Base-by-base conservation (phyloP, 1,140 invertebrate genomes). In the Orius laevigatus region DNA sequence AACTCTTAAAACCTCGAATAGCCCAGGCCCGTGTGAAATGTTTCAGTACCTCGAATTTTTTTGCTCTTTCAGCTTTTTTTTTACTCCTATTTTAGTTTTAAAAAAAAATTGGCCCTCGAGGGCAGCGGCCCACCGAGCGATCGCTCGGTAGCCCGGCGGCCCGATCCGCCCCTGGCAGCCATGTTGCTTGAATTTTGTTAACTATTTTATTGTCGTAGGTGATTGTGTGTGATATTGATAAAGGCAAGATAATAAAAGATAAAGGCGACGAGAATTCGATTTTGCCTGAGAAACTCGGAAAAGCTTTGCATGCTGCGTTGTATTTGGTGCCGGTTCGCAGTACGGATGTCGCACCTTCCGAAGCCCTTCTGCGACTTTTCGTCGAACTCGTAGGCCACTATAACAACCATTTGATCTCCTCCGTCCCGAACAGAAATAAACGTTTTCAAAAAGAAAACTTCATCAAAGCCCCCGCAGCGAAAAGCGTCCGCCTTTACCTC, bases 281-380 rank as follows among this genome's bases (percentile, higher is more conserved):
- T 46, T 55, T 83, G n/a, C 75, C 76, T 6, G 61, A 64, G 34
- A 68, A 72, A 53, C 58, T 79, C 15, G 65, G 71, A 39, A 71
- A 71, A 55, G 72, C 71, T 15, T 64, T 81, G 39, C 67, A 70
- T 52, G 70, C 71, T 2, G 73, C 77, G 3, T 60, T 82, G 2
- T 72, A 78, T 19, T 25, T 14, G 2, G n/a, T 39, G 16, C 14
- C 48, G 25, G 34, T 44, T 25, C 3, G 50, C 48, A 15, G 45
- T 64, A 2, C 61, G 73, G 77, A 79, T 60, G 63, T 76, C 49
- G 65, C 78, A 53, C 68, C 79, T 20, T 71, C 71, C 8, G 78
- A 82, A 62, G 76, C 76, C 11, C 76, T 81, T 58, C 59, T 81
- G 8, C 61, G 75, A 16, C 67, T 78, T 48, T 82, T 80, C 66